phyloP scores from a whole-genome alignment of 2,888 invertebrate species.

The Lacanobia wlatinum region DNA sequence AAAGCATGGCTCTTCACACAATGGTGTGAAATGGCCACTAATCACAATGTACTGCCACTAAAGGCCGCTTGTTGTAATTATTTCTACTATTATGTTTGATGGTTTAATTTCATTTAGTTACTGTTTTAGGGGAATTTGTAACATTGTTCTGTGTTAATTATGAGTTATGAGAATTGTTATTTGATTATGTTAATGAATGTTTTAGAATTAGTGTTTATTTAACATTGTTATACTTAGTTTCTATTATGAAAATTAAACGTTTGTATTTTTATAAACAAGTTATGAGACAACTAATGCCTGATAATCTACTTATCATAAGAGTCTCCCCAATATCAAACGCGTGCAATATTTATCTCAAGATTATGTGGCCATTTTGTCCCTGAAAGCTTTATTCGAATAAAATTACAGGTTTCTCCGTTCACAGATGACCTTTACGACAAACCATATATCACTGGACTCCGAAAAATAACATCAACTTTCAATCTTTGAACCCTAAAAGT shows the following conservation, averaged over 20 bases:
- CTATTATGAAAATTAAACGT: background rate
- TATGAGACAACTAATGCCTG: too few species aligned
- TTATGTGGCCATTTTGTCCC: background rate
- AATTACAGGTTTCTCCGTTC: conserved; percentile 12
- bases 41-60: conserved; percentile 33
- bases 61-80: conserved; percentile 26
- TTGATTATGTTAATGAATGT: conserved; percentile 6
- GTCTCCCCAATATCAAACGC: background rate
- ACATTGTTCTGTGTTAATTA: conserved; percentile 17
- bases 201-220: background rate
- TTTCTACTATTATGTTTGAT: conserved; percentile 43
- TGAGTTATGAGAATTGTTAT: conserved; percentile 6
- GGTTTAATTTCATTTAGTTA: conserved; percentile 44
- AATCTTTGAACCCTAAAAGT: conserved; percentile 63
- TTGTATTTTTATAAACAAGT: too few species aligned
- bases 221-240: background rate
- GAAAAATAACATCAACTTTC: conserved; percentile 61
- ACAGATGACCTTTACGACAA: conserved; percentile 38
- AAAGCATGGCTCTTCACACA: conserved; percentile 48
- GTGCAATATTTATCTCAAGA: background rate
- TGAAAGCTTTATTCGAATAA: background rate
- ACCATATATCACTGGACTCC: conserved; percentile 42
- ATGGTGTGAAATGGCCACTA: conserved; percentile 42
- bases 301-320: too few species aligned
- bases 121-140: conserved; percentile 28